Percentiles rank a stretch among this genome's conserved stretches.
phyloP scores from a whole-genome alignment of 1,140 invertebrate genomes.

The Nomia melanderi region DNA sequence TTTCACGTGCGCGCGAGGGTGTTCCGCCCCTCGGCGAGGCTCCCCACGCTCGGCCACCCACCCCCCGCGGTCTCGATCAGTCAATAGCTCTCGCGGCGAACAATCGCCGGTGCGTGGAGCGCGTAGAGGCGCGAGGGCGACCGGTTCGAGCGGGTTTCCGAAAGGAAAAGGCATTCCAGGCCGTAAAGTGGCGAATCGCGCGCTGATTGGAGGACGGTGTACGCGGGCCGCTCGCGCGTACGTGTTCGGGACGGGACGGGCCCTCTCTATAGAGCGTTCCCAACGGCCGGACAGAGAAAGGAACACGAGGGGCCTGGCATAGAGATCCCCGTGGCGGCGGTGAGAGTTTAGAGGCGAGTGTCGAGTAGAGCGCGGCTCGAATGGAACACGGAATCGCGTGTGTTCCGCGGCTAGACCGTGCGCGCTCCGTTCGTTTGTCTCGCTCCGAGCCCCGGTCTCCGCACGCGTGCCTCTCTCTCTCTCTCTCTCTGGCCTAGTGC shows the following conservation, averaged over 20 bases:
- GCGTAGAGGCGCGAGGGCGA: constrained; percentile 31
- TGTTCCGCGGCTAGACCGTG: constrained; percentile 37
- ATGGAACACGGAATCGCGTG: constrained; percentile 66
- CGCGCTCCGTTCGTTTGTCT: background rate
- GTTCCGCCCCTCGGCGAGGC: background rate
- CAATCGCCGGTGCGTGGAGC: constrained; percentile 25
- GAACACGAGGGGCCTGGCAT: constrained; percentile 15
- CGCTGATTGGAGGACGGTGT: constrained; percentile 56
- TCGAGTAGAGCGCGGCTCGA: constrained; percentile 56
- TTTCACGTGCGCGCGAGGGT: too few relatives aligned
- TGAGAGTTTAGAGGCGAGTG: constrained; percentile 67
- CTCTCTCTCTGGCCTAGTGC: background rate
- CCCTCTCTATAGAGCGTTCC: background rate
- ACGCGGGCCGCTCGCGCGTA: constrained; percentile 31
- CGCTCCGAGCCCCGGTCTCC: too few relatives aligned
- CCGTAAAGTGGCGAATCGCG: constrained; percentile 54
- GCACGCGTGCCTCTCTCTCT: too few relatives aligned
- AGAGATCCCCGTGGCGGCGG: constrained; percentile 45
- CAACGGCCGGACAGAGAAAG: constrained; percentile 21
- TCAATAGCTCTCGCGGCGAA: constrained; percentile 41
- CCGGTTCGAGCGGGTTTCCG: constrained; percentile 60
- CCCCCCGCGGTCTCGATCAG: constrained; percentile 1
- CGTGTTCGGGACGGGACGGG: constrained; percentile 14
- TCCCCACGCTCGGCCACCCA: background rate
- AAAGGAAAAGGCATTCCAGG: constrained; percentile 69